These are phyloP conservation scores for Diarsia mendica DNA, from an alignment of 2,888 invertebrate genomes.

Conservation along the genomic window DNA sequence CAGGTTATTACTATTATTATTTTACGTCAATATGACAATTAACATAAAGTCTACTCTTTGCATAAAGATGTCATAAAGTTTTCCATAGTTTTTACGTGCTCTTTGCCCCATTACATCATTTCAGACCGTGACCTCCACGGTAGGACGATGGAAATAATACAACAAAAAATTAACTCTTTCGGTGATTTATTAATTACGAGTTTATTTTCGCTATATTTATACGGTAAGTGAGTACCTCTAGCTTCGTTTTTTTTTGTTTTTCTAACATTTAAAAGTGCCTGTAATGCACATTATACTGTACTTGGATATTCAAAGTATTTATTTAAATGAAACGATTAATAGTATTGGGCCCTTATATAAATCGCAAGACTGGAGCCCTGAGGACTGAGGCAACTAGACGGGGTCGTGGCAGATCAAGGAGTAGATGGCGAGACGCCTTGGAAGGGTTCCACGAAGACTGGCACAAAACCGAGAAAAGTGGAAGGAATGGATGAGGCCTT, in stretches of 20 bases:
- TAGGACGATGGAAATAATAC: neutral
- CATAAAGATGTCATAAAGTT: slow-evolving; percentile 25
- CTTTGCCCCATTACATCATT: slow-evolving; percentile 36
- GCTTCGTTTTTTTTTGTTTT: no score
- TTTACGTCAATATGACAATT: slow-evolving; percentile 42
- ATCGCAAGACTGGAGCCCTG: neutral
- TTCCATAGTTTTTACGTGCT: slow-evolving; percentile 27
- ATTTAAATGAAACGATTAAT: no score
- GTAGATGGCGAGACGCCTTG: neutral
- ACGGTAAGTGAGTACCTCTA: no score
- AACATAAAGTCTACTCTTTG: slow-evolving; percentile 3
- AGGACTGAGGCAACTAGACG: neutral
- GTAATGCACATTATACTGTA: no score
- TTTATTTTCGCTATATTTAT: no score
- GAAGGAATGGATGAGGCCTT: no score
- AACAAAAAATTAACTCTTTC: neutral
- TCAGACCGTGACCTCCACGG: slow-evolving; percentile 33
- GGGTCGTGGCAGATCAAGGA: neutral
- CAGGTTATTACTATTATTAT: no score
- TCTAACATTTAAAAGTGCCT: no score
- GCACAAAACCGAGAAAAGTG: no score
- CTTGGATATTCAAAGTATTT: no score
- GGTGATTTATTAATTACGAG: no score
- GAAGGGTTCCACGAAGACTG: no score
- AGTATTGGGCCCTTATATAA: neutral